Conservation (phyloP, 2,888 invertebrate species). For the Syritta pipiens region DNA sequence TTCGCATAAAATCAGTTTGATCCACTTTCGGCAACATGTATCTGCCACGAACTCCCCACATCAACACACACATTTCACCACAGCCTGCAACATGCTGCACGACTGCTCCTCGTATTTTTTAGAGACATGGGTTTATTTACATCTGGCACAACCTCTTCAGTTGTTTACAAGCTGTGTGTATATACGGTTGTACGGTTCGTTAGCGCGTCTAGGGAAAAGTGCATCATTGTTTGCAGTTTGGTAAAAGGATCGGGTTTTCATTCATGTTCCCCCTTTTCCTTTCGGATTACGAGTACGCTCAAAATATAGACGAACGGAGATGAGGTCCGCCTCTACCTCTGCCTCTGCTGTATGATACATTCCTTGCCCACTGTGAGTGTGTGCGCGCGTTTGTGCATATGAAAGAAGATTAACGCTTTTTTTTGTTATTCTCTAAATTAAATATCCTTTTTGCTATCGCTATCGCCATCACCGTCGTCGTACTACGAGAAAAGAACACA, state of each 20-base stretch:
- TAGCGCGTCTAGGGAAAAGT: slow-evolving; percentile 46
- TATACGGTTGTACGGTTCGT: slow-evolving; percentile 40
- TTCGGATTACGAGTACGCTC: slow-evolving; percentile 47
- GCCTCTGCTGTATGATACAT: slow-evolving; percentile 54
- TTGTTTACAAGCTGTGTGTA: slow-evolving; percentile 67
- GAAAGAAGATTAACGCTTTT: slow-evolving; percentile 54
- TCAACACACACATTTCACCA: slow-evolving; percentile 51
- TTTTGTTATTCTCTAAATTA: slow-evolving; percentile 55
- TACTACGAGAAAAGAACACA: slow-evolving; percentile 32
- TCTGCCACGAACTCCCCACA: slow-evolving; percentile 41
- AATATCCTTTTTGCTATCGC: slow-evolving; percentile 54
- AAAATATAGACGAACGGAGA: slow-evolving; percentile 35
- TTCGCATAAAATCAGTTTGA: too few relatives aligned
- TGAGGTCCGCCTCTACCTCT: slow-evolving; percentile 53
- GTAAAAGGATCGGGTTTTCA: slow-evolving; percentile 67
- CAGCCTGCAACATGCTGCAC: slow-evolving; percentile 62
- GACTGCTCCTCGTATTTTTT: slow-evolving; percentile 35
- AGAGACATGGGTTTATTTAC: slow-evolving; percentile 68
- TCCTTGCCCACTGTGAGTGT: slow-evolving; percentile 35
- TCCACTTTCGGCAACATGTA: too few relatives aligned
- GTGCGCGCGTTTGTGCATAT: slow-evolving; percentile 35
- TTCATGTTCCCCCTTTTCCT: slow-evolving; percentile 50
- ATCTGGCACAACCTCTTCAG: slow-evolving; percentile 68
- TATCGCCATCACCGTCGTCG: slow-evolving; percentile 15
- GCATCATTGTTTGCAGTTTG: slow-evolving; percentile 41